These are phyloP conservation scores for Sesia bembeciformis DNA, from an alignment of 2,888 invertebrate genomes.

Conservation along the genomic window DNA sequence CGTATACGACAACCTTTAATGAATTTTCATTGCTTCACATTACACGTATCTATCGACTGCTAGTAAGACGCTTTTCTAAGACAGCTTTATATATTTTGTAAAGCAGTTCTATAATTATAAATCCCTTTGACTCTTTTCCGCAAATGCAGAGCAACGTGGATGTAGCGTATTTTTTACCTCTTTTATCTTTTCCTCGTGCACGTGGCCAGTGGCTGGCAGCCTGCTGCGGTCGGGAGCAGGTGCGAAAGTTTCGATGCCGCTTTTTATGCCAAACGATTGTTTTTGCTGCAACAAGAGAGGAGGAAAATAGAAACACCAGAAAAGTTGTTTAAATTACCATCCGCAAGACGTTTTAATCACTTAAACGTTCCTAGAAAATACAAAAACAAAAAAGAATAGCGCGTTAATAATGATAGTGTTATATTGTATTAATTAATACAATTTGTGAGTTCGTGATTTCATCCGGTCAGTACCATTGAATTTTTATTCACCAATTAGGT, in stretches of 20 bases:
- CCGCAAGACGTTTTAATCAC: constrained; percentile 6
- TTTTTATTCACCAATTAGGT: too few relatives aligned
- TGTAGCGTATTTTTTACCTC: background rate
- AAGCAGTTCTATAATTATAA: background rate
- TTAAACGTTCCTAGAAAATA: background rate
- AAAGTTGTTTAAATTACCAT: constrained; percentile 20
- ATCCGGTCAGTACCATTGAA: too few relatives aligned
- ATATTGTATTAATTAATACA: too few relatives aligned
- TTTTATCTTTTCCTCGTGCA: background rate
- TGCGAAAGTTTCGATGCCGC: constrained; percentile 30
- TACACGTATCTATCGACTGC: background rate
- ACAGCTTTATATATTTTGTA: too few relatives aligned
- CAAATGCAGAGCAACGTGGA: background rate
- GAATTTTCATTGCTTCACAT: constrained; percentile 17
- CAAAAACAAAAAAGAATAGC: too few relatives aligned
- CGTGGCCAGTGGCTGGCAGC: constrained; percentile 13
- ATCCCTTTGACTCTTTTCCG: background rate
- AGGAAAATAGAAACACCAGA: constrained; percentile 17
- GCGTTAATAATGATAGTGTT: too few relatives aligned
- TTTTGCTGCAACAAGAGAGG: constrained; percentile 15
- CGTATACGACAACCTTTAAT: constrained; percentile 27
- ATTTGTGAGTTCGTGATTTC: too few relatives aligned
- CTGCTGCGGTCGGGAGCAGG: constrained; percentile 23
- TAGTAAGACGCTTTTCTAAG: too few relatives aligned
- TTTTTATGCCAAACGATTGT: constrained; percentile 28